Evolutionary conservation across 2,113 vertebrate genomes (phyloP), one percentile per base, ranked within the genome.

Genomic region (Oenanthe oenanthe): DNA sequence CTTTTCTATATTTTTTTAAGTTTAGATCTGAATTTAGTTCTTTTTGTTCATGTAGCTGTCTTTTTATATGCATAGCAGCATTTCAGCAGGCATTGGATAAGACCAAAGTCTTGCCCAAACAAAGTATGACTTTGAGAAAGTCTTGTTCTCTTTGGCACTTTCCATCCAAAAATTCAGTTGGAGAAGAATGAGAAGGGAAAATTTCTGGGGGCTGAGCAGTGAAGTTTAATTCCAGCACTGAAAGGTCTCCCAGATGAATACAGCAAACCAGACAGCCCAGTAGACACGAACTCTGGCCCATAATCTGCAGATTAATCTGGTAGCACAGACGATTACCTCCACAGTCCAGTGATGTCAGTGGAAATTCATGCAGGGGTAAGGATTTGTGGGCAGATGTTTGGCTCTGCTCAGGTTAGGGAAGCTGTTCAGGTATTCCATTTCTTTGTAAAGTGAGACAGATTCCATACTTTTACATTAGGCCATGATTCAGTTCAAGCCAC

Each of bases 231-330:
- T 94, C 66, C 77, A 65, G n/a, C 74, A 17, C 32, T 85, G 80
- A 91, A 89, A 78, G 70, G 48, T 65, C 62, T 95, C 73, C 74
- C 93, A 92, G 66, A 54, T 54, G 48, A 82, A 42, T 20, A 68
- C 3, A 84, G 47, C 48, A 95, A 95, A 67, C 86, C 86, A 95
- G 91, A 93, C 91, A 87, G 53, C 13, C 16, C 19, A 47, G 38
- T 40, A 95, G 88, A 92, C 73, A 25, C 0, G 1, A 74, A 63
- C 68, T 43, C 65, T 92, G 57, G 73, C 73, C 80, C 48, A 36
- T 50, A 91, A 91, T 19, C 73, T 89, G 61, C 48, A 91, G 89
- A 92, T 73, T 74, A 74, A 89, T 95, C 65, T 89, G 17, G 54
- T 85, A 78, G 57, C 68, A 48, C 53, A 60, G 76, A 43, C 51